phyloP scores from a whole-genome alignment of 2,113 vertebrate species.

The Rallus limicola region DNA sequence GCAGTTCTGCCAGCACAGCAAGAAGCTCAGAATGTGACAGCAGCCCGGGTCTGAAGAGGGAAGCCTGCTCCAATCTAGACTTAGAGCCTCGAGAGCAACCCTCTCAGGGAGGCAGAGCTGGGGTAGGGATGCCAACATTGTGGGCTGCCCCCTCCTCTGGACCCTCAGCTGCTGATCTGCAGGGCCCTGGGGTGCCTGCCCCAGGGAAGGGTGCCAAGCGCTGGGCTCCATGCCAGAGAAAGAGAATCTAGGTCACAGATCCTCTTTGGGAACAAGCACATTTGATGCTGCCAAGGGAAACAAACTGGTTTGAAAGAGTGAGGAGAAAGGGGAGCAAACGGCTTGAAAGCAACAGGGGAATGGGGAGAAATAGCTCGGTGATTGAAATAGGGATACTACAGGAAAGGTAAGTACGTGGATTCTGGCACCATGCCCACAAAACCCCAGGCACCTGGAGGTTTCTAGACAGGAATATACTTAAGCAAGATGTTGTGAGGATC shows the following conservation, averaged over 20 bases:
- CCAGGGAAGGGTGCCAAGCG: not conserved
- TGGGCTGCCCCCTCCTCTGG: fast-evolving
- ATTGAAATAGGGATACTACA: not conserved
- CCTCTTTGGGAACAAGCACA: not conserved
- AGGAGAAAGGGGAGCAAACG: not conserved
- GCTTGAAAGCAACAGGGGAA: not conserved
- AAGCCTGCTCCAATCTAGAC: not conserved
- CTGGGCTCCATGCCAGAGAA: fast-evolving
- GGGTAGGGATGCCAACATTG: not conserved
- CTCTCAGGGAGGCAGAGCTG: not conserved
- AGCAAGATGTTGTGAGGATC: not conserved
- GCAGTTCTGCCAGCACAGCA: fast-evolving
- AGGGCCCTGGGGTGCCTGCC: not conserved
- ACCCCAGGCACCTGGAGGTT: not conserved
- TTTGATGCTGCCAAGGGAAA: conserved; percentile 53
- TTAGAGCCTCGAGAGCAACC: not conserved
- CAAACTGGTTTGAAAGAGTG: conserved; percentile 4
- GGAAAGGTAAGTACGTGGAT: not conserved
- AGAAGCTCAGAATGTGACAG: not conserved
- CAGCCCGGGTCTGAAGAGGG: not conserved
- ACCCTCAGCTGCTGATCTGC: not conserved
- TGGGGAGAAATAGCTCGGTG: not conserved
- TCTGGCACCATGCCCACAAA: not conserved
- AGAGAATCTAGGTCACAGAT: conserved; percentile 51
- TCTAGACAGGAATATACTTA: not conserved